These are phyloP conservation scores for Yasuhikotakia modesta DNA, from an alignment of 2,797 vertebrate species.

Conservation along the genomic window DNA sequence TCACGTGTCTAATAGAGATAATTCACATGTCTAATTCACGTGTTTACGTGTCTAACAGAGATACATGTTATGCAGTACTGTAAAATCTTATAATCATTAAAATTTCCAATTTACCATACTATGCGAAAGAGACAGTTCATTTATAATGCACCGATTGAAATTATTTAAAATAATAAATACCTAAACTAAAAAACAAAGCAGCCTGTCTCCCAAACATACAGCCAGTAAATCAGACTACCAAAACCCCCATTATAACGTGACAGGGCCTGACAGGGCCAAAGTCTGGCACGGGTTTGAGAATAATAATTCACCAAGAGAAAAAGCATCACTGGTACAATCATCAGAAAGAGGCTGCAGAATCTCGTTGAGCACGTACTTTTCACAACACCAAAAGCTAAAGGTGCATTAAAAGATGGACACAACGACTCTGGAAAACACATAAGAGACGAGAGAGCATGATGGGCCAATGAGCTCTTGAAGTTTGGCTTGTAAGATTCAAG, in stretches of 20 bases:
- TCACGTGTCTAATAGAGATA: too few relatives aligned
- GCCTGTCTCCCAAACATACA: constrained; percentile 1
- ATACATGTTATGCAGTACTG: neutral
- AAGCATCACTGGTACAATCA: constrained; percentile 72
- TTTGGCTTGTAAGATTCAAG: constrained; percentile 27
- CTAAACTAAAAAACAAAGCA: neutral
- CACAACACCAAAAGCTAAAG: constrained; percentile 57
- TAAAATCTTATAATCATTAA: too few relatives aligned
- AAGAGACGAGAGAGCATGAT: constrained; percentile 1
- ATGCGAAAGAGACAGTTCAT: too few relatives aligned
- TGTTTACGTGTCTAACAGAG: too few relatives aligned
- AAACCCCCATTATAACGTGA: constrained; percentile 58
- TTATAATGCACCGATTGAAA: neutral
- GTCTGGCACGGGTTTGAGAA: constrained; percentile 66
- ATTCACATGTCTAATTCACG: too few relatives aligned
- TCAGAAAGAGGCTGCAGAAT: constrained; percentile 69
- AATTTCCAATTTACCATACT: too few relatives aligned
- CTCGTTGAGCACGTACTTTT: constrained; percentile 71
- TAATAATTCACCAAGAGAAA: constrained; percentile 73
- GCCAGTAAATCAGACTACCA: constrained; percentile 48
- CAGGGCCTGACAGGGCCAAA: constrained; percentile 61
- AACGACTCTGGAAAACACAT: constrained; percentile 10
- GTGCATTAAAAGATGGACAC: constrained; percentile 14
- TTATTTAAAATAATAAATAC: too few relatives aligned
- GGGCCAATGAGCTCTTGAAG: neutral